phyloP scores from a whole-genome alignment of 2,113 vertebrate species.

The Podilymbus podiceps region DNA sequence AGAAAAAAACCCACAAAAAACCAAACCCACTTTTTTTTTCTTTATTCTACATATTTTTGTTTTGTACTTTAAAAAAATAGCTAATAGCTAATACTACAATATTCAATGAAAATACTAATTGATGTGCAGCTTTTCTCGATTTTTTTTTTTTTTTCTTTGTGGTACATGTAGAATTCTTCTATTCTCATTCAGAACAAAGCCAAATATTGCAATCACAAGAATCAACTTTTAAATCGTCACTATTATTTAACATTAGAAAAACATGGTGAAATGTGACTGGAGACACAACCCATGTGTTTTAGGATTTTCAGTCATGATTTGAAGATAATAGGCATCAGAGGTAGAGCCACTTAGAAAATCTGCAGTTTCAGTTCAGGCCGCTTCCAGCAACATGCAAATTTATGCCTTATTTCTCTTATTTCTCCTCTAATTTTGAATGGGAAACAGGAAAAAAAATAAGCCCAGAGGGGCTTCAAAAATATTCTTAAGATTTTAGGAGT shows the following conservation, averaged over 20 bases:
- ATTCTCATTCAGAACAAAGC: not conserved
- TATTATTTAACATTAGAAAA: not conserved
- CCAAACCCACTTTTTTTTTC: not conserved
- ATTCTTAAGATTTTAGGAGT: not conserved
- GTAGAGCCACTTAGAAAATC: not conserved
- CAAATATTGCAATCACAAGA: not conserved
- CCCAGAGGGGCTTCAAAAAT: not conserved
- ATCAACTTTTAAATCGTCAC: not conserved
- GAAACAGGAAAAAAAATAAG: not conserved
- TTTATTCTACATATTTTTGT: not conserved
- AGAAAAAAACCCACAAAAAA: too few species aligned
- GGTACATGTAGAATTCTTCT: not conserved
- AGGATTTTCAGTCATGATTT: not conserved
- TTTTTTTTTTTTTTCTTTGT: not conserved
- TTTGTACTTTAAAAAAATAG: not conserved
- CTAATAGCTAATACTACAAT: not conserved
- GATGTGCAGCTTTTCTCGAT: accelerated
- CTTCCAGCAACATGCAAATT: not conserved
- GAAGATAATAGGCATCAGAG: not conserved
- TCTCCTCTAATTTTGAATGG: not conserved
- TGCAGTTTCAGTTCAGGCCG: not conserved
- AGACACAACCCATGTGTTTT: not conserved
- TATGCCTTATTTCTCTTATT: not conserved
- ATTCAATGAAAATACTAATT: not conserved
- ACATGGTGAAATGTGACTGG: not conserved